Base-by-base conservation (phyloP, 2,888 invertebrate species). In the Candidula unifasciata region DNA sequence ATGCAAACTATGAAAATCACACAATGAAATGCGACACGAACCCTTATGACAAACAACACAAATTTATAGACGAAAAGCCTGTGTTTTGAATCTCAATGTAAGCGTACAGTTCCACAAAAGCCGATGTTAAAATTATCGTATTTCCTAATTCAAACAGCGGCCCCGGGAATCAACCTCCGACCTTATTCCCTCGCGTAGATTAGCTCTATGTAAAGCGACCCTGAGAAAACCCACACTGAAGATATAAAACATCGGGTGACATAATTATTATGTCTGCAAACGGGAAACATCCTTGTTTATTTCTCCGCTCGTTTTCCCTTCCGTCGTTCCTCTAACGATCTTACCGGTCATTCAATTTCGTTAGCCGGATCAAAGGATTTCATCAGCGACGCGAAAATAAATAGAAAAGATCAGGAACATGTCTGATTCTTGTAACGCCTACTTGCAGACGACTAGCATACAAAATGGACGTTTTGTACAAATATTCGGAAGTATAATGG, bases 321-420 rank as follows among this genome's bases (percentile, higher is more conserved):
- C 33, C 69, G 16, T 24, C 16, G 5, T 69, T 21, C 33, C 5
- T 13, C 21, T 69, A 35, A 69, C 33, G 69, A 69, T 69, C 33
- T 69, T 18, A 16, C 69, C 5, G 69, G 69, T 69, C 69, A 33
- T 69, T 69, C 69, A 69, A 69, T 69, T 69, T 69, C 69, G 35
- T 18, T 69, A 18, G 16, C 21, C 18, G 35, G 69, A 69, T 69
- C 69, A 69, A 69, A 18, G 24, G 69, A 69, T 69, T 69, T 35
- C n/a, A 35, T 6, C 33, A 16, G 35, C 16, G 33, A 33, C 33
- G 33, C 69, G 18, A 69, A 16, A 35, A 69, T 35, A 35, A 69
- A 69, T 35, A 35, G 35, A 33, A 35, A 35, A 35, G 35, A 35
- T 69, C 60, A 13, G n/a, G 60, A 60, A 5, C 3, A n/a, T 21